Base-by-base conservation (phyloP, 37 sponge, comb jelly and placozoan genomes). In the Corticium candelabrum region DNA sequence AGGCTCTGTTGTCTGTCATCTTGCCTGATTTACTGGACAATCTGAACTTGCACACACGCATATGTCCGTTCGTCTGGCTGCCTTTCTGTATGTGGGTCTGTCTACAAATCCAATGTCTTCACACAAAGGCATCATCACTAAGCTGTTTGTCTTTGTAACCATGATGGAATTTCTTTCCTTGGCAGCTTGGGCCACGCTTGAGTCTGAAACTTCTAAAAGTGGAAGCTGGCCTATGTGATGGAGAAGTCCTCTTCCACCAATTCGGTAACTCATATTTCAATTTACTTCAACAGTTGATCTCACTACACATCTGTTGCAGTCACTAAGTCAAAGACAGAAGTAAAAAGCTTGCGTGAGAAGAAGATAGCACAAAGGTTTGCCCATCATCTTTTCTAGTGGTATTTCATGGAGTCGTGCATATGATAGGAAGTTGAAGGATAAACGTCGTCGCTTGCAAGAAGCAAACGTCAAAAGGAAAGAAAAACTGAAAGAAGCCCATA, bases 151-250 rank as follows among this genome's bases (percentile, higher is more conserved):
- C n/a, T n/a, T n/a, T n/a, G n/a, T n/a, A n/a, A n/a, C n/a, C n/a
- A n/a, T n/a, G n/a, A n/a, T n/a, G n/a, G n/a, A n/a, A n/a, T n/a
- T n/a, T n/a, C n/a, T n/a, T n/a, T n/a, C n/a, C n/a, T n/a, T n/a
- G n/a, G n/a, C n/a, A 93, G 94, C 80, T 93, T 38, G 94, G 94
- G 2, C 94, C 94, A 21, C 62, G 94, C 37, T 57, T 93, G 84
- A 74, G 84, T 2, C 76, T 93, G 40, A 77, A 87, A 34, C 85
- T 93, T 74, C 78, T 93, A 57, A 89, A 90, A 74, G 74, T 93
- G 2, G 94, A 93, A 50, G 75, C 75, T 31, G 94, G 88, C 2
- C 34, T 93, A 7, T 93, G 94, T 77, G 80, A 67, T 31, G 94
- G 94, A 40, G 88, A 90, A 33, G 94, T 93, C 0, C 74, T 93